Conservation (phyloP, 2,888 invertebrate genomes). For the Rapana venosa region DNA sequence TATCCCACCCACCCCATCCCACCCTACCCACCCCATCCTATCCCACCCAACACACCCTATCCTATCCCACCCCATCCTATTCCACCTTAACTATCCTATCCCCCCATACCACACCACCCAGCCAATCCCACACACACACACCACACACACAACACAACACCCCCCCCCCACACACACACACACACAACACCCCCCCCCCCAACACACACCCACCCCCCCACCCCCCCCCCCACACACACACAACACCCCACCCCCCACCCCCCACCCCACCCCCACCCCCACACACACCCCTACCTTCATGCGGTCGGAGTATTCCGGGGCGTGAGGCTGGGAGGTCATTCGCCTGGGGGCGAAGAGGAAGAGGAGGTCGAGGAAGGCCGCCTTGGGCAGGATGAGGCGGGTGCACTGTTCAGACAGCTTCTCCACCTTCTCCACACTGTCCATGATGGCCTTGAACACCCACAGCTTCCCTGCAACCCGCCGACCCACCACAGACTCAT, state of each 20-base stretch:
- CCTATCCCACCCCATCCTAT: too few relatives aligned
- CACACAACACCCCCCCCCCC: background rate
- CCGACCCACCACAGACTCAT: too few relatives aligned
- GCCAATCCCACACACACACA: too few relatives aligned
- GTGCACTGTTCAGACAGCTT: conserved; percentile 32
- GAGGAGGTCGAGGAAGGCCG: conserved; percentile 44
- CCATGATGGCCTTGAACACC: conserved; percentile 34
- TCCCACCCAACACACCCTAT: too few relatives aligned
- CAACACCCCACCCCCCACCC: too few relatives aligned
- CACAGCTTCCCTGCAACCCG: conserved; percentile 23
- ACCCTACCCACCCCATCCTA: too few relatives aligned
- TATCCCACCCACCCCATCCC: too few relatives aligned
- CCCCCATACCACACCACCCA: too few relatives aligned
- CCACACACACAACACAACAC: too few relatives aligned
- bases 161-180: background rate
- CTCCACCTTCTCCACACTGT: background rate
- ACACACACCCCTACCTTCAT: conserved; percentile 8
- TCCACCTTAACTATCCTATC: too few relatives aligned
- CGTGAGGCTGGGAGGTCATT: background rate
- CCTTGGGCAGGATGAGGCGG: conserved; percentile 36
- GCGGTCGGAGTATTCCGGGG: conserved; percentile 28
- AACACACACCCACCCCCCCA: conserved; percentile 11
- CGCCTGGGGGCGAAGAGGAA: conserved; percentile 40
- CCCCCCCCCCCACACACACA: background rate
- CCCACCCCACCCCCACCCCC: background rate